Percentiles rank a stretch among this genome's conserved stretches.
These are phyloP conservation scores for Scytalopus superciliaris DNA, from an alignment of 2,113 vertebrate species.

Conservation along the genomic window DNA sequence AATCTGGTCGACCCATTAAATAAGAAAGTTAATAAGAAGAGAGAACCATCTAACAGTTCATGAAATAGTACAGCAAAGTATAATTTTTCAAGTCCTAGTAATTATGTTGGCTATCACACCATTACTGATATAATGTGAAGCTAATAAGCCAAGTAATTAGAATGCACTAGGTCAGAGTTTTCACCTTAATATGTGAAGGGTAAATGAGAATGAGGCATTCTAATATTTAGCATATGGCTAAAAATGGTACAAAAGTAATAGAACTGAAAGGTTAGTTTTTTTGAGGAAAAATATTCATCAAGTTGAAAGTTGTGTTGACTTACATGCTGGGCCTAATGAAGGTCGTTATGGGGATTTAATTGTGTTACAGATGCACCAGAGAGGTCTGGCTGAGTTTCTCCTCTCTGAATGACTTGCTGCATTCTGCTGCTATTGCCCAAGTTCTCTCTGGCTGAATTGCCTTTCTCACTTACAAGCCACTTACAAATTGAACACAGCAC, in stretches of 20 bases:
- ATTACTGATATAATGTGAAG: slow-evolving; percentile 76
- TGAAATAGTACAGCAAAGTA: slow-evolving; percentile 66
- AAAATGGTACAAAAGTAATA: not conserved
- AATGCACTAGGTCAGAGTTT: slow-evolving; percentile 74
- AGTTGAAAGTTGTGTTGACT: slow-evolving; percentile 17
- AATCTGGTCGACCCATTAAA: slow-evolving; percentile 36
- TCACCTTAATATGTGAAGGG: slow-evolving; percentile 73
- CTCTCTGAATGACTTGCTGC: not conserved
- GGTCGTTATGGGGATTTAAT: slow-evolving; percentile 9
- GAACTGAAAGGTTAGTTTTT: not conserved
- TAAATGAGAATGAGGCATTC: slow-evolving; percentile 63
- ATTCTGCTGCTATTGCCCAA: not conserved
- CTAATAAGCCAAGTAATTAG: slow-evolving; percentile 82
- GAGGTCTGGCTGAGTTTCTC: not conserved
- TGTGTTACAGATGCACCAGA: not conserved
- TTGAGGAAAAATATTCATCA: not conserved
- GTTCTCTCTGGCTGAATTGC: not conserved
- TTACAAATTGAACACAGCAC: not conserved
- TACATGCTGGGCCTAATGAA: not conserved
- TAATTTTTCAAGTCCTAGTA: slow-evolving; percentile 74
- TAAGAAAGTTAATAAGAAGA: slow-evolving; percentile 49
- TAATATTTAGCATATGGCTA: slow-evolving; percentile 57
- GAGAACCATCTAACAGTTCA: slow-evolving; percentile 51
- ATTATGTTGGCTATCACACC: slow-evolving; percentile 71
- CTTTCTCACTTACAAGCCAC: not conserved